These are phyloP conservation scores for Pipra filicauda DNA, from an alignment of 2,113 vertebrate genomes.

Conservation along the genomic window DNA sequence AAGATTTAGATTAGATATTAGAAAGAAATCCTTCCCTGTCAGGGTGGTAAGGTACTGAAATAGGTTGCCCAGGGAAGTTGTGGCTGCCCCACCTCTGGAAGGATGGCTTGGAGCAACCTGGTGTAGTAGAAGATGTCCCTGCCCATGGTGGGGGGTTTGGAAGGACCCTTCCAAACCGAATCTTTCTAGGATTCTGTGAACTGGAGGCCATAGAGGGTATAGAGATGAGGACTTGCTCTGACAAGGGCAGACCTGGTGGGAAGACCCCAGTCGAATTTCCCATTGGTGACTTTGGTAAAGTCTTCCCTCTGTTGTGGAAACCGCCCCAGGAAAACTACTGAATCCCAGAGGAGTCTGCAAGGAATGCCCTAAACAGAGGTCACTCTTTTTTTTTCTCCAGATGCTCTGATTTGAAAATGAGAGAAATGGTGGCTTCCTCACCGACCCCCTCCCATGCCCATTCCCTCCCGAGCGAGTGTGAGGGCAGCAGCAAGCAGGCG, in stretches of 20 bases:
- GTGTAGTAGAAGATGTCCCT: background rate
- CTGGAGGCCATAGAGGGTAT: background rate
- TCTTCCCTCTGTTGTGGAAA: background rate
- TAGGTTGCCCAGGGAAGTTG: background rate
- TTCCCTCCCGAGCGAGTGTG: background rate
- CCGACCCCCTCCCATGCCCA: background rate
- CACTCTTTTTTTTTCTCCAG: background rate
- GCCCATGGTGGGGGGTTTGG: background rate
- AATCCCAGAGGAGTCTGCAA: background rate
- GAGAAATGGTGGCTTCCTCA: background rate
- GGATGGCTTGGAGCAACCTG: background rate
- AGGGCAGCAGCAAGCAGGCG: background rate
- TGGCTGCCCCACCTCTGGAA: background rate
- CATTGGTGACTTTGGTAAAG: background rate
- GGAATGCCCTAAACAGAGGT: background rate
- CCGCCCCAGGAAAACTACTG: slow-evolving; percentile 67
- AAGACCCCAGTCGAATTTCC: background rate
- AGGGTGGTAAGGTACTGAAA: background rate
- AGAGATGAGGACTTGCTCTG: background rate
- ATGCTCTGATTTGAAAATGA: background rate
- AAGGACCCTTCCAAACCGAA: background rate
- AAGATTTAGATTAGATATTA: background rate
- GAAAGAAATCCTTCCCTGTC: background rate
- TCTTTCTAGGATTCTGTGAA: background rate
- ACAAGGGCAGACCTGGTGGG: background rate